A percentile compares a stretch with the other conserved stretches of the same genome.
phyloP scores from a whole-genome alignment of 2,113 vertebrate genomes.

The Sapajus apella region DNA sequence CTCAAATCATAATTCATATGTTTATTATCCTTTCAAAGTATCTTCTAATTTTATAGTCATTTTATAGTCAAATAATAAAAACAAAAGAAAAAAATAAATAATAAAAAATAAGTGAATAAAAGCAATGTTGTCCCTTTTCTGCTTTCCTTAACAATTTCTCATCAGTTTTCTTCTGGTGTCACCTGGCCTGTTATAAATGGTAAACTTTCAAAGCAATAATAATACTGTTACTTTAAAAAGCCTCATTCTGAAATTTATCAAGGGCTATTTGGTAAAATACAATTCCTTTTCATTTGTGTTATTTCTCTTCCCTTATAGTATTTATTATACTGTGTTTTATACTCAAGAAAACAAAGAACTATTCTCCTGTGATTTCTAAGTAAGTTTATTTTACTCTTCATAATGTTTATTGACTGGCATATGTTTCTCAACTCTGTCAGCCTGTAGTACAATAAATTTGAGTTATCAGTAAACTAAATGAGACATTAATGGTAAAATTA shows the following conservation, averaged over 20 bases:
- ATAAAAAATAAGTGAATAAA: no score
- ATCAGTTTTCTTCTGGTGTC: slow-evolving; percentile 28
- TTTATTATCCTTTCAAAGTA: slow-evolving; percentile 62
- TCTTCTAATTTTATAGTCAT: slow-evolving; percentile 63
- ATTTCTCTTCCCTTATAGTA: not conserved
- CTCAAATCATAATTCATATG: slow-evolving; percentile 48
- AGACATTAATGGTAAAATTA: slow-evolving; percentile 64
- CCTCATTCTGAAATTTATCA: not conserved
- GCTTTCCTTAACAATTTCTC: slow-evolving; percentile 2
- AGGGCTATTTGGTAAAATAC: not conserved
- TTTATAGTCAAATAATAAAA: not conserved
- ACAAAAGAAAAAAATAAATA: no score
- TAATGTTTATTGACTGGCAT: slow-evolving; percentile 49
- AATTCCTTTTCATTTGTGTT: not conserved
- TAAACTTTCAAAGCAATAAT: slow-evolving; percentile 43
- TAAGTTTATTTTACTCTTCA: not conserved
- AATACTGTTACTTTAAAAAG: not conserved
- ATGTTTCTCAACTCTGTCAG: slow-evolving; percentile 19
- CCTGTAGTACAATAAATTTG: slow-evolving; percentile 46
- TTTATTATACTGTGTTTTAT: slow-evolving; percentile 30
- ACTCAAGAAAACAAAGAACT: slow-evolving; percentile 17
- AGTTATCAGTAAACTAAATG: slow-evolving; percentile 59
- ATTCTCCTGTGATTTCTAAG: slow-evolving; percentile 2
- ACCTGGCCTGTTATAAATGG: not conserved
- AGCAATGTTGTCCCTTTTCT: not conserved